These are phyloP conservation scores for Montifringilla adamsi DNA, from an alignment of 2,113 vertebrate genomes.

Conservation along the genomic window DNA sequence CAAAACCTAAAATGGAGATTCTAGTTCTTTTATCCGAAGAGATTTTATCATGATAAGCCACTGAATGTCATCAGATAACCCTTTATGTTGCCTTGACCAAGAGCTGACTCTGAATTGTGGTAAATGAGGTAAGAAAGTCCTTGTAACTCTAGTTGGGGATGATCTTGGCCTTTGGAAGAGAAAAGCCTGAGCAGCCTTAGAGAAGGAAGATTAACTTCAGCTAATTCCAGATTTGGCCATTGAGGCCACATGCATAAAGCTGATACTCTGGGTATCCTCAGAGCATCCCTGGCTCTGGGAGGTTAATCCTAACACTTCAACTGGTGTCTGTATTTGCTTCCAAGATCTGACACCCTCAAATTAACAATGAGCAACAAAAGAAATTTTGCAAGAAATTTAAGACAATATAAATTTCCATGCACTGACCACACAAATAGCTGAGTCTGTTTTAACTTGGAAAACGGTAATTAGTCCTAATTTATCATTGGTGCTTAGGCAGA, in stretches of 20 bases:
- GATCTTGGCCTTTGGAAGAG: neutral
- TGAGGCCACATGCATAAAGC: neutral
- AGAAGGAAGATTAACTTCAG: neutral
- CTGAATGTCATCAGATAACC: constrained; percentile 26
- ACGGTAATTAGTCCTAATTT: neutral
- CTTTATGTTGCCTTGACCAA: constrained; percentile 13
- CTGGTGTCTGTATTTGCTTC: neutral
- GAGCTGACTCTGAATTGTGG: neutral
- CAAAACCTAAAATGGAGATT: neutral
- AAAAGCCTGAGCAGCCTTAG: neutral
- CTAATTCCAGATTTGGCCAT: neutral
- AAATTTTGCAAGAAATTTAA: neutral
- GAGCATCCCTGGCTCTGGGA: neutral
- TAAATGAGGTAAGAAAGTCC: neutral
- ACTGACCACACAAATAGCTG: neutral
- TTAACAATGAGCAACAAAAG: neutral
- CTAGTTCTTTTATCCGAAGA: neutral
- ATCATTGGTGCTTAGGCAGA: neutral
- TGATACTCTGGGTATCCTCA: neutral
- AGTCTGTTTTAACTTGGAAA: neutral
- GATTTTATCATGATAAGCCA: neutral
- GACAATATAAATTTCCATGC: neutral
- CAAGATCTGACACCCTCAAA: neutral
- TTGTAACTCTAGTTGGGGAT: neutral
- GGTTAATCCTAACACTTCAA: neutral